These are phyloP conservation scores for Rhopalosiphum padi DNA, from an alignment of 1,140 invertebrate species.

Conservation along the genomic window DNA sequence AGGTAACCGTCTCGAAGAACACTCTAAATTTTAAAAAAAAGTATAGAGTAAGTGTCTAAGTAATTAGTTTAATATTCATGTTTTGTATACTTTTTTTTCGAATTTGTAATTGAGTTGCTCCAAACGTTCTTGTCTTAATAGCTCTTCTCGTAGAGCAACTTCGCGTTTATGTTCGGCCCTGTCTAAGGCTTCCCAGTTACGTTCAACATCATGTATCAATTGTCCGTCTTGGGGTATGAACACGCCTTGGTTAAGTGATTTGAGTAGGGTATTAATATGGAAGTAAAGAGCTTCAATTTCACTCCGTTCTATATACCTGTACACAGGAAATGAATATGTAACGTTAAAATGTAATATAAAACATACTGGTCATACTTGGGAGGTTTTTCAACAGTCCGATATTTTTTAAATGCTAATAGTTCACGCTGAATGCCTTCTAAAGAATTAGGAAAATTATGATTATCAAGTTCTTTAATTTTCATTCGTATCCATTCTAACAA, in stretches of 20 bases:
- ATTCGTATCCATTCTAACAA: constrained; percentile 92
- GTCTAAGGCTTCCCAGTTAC: constrained; percentile 91
- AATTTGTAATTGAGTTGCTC: constrained; percentile 97
- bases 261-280: constrained; percentile 94
- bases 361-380: constrained; percentile 76
- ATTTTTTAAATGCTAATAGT: constrained; percentile 90
- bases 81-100: constrained; percentile 79
- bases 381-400: constrained; percentile 96
- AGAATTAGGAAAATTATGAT: constrained; percentile 92
- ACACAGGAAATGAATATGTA: constrained; percentile 9
- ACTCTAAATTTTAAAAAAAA: constrained; percentile 68
- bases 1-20: constrained; percentile 91
- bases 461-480: constrained; percentile 85
- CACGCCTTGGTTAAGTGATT: constrained; percentile 87
- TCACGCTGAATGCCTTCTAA: constrained; percentile 94
- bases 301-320: constrained; percentile 91
- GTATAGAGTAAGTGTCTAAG: neutral
- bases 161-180: constrained; percentile 94
- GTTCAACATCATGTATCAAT: constrained; percentile 89
- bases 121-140: constrained; percentile 90
- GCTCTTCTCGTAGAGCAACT: constrained; percentile 88
- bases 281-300: constrained; percentile 97
- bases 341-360: constrained; percentile 23
- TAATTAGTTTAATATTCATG: neutral
- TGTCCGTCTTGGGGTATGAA: constrained; percentile 92